Percentiles rank a stretch among this genome's conserved stretches.
phyloP scores from a whole-genome alignment of 2,888 invertebrate species.

The Dromius quadrimaculatus region DNA sequence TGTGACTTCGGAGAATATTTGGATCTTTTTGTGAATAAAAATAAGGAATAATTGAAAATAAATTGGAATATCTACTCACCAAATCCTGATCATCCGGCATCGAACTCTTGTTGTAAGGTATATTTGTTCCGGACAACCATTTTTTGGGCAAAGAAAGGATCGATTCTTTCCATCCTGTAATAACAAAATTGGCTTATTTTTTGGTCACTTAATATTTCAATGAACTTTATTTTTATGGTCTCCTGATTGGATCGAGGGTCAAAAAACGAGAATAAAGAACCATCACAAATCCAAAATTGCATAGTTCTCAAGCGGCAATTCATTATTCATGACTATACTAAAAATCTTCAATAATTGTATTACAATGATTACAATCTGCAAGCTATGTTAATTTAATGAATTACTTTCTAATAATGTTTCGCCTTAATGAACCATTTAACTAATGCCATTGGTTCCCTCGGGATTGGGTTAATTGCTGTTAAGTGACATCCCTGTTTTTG shows the following conservation, averaged over 20 bases:
- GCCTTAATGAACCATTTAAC: constrained; percentile 44
- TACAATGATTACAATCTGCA: too few relatives aligned
- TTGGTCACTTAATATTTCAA: not conserved
- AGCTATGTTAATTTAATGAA: constrained; percentile 49
- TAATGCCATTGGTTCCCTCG: constrained; percentile 36
- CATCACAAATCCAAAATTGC: not conserved
- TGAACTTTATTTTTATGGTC: too few relatives aligned
- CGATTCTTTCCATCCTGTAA: constrained; percentile 80
- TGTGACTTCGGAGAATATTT: too few relatives aligned
- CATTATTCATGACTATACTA: not conserved
- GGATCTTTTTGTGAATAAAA: too few relatives aligned
- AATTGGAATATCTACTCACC: constrained; percentile 19
- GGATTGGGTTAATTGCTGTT: constrained; percentile 55
- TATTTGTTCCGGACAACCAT: constrained; percentile 71
- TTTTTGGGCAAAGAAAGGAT: constrained; percentile 79
- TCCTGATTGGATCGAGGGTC: too few relatives aligned
- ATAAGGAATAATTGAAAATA: too few relatives aligned
- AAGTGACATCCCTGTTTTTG: constrained; percentile 54
- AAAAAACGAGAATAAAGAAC: too few relatives aligned
- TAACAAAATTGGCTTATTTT: not conserved
- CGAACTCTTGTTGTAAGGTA: constrained; percentile 65
- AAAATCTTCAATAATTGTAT: too few relatives aligned
- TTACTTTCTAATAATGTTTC: constrained; percentile 51
- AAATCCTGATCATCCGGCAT: constrained; percentile 34
- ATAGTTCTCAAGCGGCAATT: not conserved